phyloP scores from a whole-genome alignment of 2,888 invertebrate species.

The Tinea pellionella region DNA sequence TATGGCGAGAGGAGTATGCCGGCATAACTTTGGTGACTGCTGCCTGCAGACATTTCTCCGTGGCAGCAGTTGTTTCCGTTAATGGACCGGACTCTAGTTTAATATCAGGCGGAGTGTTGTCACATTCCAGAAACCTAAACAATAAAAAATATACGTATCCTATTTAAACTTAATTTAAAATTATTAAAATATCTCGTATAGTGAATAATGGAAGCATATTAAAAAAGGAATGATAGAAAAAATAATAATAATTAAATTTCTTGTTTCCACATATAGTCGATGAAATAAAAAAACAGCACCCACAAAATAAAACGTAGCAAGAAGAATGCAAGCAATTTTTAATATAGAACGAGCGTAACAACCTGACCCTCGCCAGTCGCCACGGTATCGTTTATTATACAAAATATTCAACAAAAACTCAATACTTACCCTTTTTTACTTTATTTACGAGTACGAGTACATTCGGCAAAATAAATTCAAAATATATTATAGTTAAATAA shows the following conservation, averaged over 20 bases:
- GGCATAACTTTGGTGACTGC: too few relatives aligned
- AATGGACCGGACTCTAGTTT: too few relatives aligned
- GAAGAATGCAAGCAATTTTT: conserved; percentile 66
- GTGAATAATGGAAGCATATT: neutral
- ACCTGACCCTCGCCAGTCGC: conserved; percentile 33
- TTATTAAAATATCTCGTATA: neutral
- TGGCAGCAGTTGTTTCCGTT: too few relatives aligned
- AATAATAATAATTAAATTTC: neutral
- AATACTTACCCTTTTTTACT: neutral
- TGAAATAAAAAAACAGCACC: conserved; percentile 36
- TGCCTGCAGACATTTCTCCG: too few relatives aligned
- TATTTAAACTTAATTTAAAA: neutral
- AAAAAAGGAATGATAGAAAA: neutral
- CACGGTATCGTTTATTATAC: conserved; percentile 27
- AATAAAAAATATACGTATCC: too few relatives aligned
- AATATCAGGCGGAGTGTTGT: too few relatives aligned
- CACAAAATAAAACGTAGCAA: conserved; percentile 49
- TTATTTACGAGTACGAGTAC: too few relatives aligned
- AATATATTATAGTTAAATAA: too few relatives aligned
- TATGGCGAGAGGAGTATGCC: too few relatives aligned
- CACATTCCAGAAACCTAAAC: too few relatives aligned
- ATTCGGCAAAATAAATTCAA: too few relatives aligned
- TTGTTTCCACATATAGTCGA: neutral
- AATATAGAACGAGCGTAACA: conserved; percentile 48
- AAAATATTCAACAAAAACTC: conserved; percentile 32